These are phyloP conservation scores for Hydractinia echinata DNA, from an alignment of 30 jellyfish, hydroid and myxozoan genomes.

Conservation along the genomic window DNA sequence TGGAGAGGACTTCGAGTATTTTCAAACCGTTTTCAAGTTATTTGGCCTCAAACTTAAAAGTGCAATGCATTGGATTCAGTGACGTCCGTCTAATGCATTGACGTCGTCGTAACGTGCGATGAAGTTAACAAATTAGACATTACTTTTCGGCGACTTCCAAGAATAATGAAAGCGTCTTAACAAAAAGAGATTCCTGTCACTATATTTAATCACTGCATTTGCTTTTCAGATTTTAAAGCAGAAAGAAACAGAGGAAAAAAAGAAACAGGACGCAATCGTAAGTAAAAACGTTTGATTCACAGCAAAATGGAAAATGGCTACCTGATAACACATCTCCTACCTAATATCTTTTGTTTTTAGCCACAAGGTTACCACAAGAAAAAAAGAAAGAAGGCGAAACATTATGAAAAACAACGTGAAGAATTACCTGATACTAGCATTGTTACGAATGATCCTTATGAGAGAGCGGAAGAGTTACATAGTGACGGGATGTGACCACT, in stretches of 20 bases:
- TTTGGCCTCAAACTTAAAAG: no score
- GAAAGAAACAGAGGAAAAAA: conserved; percentile 1
- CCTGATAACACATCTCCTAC: no score
- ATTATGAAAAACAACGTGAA: neutral
- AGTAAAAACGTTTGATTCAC: neutral
- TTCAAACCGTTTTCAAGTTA: no score
- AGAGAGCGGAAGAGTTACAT: no score
- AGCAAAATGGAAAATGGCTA: no score
- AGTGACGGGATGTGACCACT: neutral
- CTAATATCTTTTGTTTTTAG: neutral
- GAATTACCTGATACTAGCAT: no score
- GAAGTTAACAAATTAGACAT: no score
- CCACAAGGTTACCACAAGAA: conserved; percentile 7
- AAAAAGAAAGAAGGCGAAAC: conserved; percentile 2
- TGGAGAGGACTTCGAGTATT: no score
- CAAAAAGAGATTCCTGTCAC: neutral
- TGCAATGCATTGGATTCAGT: no score
- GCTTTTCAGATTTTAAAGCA: neutral
- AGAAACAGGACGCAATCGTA: conserved; percentile 16
- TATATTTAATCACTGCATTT: neutral
- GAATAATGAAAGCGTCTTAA: neutral
- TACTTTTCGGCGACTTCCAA: neutral
- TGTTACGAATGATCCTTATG: no score
- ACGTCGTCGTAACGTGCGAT: no score
- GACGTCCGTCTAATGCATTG: no score